Evolutionary conservation across 2,113 vertebrate genomes (phyloP).

Genomic region (Mobula hypostoma): DNA sequence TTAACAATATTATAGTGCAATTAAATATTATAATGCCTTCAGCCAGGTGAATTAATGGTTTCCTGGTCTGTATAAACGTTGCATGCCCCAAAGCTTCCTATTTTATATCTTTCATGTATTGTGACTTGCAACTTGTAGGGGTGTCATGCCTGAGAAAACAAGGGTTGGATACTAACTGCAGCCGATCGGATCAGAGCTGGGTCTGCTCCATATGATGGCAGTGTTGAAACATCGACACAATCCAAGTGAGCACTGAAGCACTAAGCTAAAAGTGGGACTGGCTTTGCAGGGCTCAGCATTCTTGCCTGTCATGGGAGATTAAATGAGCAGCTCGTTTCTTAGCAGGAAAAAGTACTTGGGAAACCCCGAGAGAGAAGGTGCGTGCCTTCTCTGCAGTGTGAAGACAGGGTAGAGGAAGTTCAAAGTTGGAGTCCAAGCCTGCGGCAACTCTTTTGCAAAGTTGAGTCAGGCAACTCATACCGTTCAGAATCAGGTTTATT

Average conservation of each 20-base stretch:
- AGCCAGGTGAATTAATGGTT: neutral
- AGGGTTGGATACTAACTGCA: neutral
- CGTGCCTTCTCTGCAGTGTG: neutral
- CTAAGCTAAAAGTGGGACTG: neutral
- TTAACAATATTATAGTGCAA: neutral
- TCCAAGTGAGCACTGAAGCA: neutral
- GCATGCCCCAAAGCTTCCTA: conserved; percentile 6
- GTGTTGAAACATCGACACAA: conserved; percentile 13
- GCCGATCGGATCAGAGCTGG: neutral
- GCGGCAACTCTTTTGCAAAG: neutral
- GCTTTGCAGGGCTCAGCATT: neutral
- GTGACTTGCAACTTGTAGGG: neutral
- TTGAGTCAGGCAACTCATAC: neutral
- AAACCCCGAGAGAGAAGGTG: neutral
- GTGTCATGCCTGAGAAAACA: neutral
- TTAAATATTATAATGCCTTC: neutral
- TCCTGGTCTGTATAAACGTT: neutral
- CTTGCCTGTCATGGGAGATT: neutral
- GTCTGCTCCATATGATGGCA: conserved; percentile 17
- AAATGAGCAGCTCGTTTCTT: neutral
- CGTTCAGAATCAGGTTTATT: too few relatives aligned
- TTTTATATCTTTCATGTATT: neutral
- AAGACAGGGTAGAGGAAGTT: neutral
- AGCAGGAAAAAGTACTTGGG: neutral
- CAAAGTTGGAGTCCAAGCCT: neutral